These are phyloP conservation scores for Electrona antarctica DNA, from an alignment of 2,113 vertebrate genomes.

Conservation along the genomic window DNA sequence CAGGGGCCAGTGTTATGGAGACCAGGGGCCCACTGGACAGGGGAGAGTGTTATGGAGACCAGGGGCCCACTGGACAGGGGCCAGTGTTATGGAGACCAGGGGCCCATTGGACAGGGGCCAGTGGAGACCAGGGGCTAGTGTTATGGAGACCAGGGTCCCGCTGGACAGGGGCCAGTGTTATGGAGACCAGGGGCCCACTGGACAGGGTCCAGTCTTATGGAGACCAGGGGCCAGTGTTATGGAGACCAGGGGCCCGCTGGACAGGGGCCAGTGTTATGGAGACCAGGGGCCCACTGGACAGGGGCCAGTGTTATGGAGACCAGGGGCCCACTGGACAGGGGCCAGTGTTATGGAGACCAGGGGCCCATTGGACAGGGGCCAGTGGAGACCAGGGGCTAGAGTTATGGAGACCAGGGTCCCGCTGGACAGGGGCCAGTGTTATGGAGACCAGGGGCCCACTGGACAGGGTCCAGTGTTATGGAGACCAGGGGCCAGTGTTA, in stretches of 20 bases:
- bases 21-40: conserved; percentile 6
- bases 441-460: no score
- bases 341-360: conserved; percentile 32
- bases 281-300: conserved; percentile 8
- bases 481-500: no score
- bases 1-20: conserved; percentile 26
- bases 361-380: background rate
- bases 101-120: background rate
- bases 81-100: conserved; percentile 37
- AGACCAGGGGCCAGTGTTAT: no score
- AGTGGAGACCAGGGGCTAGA: background rate
- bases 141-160: background rate
- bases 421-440: background rate
- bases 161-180: background rate
- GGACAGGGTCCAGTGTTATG: no score
- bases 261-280: conserved; percentile 25
- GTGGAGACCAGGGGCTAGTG: background rate
- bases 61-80: background rate
- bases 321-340: background rate
- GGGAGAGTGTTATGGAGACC: no score
- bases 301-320: no score
- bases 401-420: background rate
- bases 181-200: no score
- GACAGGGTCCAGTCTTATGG: no score
- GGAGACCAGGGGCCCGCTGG: background rate